Percentiles rank a stretch among this genome's conserved stretches.
Evolutionary conservation across 2,888 invertebrate genomes (phyloP).

Genomic region (Peribatodes rhomboidaria): DNA sequence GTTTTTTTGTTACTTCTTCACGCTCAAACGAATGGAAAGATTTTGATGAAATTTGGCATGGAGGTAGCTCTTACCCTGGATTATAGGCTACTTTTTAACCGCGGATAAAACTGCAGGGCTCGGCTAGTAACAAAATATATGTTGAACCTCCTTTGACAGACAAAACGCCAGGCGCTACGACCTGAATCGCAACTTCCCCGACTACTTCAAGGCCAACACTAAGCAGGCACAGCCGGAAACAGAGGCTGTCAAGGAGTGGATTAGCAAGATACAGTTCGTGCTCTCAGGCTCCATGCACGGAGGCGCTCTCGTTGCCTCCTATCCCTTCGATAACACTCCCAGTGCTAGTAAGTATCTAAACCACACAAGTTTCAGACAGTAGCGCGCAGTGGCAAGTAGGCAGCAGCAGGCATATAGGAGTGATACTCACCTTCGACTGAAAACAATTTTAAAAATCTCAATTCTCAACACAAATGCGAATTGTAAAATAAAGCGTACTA

Average conservation of each 20-base stretch:
- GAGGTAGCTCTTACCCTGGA: no score
- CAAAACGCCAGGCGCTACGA: constrained; percentile 96
- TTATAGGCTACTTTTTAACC: no score
- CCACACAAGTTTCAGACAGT: constrained; percentile 3
- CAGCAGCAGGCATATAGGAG: no score
- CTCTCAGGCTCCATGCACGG: constrained; percentile 98
- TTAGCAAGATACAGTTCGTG: constrained; percentile 96
- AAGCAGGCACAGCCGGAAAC: constrained; percentile 97
- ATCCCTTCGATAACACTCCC: constrained; percentile 98
- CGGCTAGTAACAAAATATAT: no score
- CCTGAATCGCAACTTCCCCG: constrained; percentile 98
- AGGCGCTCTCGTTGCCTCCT: constrained; percentile 97
- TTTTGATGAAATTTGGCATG: no score
- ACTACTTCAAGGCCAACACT: constrained; percentile 96
- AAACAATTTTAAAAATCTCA: no score
- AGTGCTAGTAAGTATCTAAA: constrained; percentile 91
- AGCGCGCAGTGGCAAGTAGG: not conserved
- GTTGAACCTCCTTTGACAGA: constrained; percentile 70
- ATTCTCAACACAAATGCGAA: no score
- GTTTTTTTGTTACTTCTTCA: no score
- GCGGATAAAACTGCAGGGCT: no score
- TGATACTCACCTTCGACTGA: no score
- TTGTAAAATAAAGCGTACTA: no score
- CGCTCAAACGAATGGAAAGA: no score
- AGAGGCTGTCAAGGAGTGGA: constrained; percentile 97